Evolutionary conservation across 2,113 vertebrate species (phyloP), one percentile per base, ranked within the genome.

Genomic region (Asarcornis scutulata): DNA sequence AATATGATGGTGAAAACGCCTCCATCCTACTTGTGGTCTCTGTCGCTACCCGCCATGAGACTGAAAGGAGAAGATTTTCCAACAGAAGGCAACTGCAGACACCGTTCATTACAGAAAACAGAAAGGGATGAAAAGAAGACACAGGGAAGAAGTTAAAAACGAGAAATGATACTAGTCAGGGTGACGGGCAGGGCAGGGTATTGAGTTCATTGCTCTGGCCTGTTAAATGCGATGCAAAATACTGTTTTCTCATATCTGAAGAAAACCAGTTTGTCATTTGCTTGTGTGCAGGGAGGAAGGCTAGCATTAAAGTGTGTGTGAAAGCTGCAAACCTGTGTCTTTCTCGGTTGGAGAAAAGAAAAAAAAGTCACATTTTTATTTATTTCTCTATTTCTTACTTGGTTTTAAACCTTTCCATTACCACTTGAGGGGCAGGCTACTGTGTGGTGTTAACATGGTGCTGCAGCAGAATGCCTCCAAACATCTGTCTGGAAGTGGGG

Each of bases 141-240:
- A 21, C 6, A n/a, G 67, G n/a, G 40, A 46, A 77, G 80, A 85
- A 78, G 38, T 71, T 76, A 75, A 72, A 93, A 88, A 86, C 52
- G 26, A 79, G 83, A 88, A 93, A 34, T 0, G 13, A 76, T 89
- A 53, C 66, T 44, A 72, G 34, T 52, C 56, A 83, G 48, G 3
- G 0, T 88, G 72, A 63, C 36, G 64, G n/a, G n/a, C 20, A 1
- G 48, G 42, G 21, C 38, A 68, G 66, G 42, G 14, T 48, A n/a
- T 38, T 53, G 73, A 86, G 56, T 78, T 93, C 56, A 46, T 42
- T 84, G 69, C 68, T 81, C 22, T n/a, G 34, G 64, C 52, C 64
- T 90, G 60, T 72, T 90, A 87, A 87, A 77, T 88, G 36, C n/a
- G 27, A n/a, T 78, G 69, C 79, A 91, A 95, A 94, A 44, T 68